Base-by-base conservation (phyloP, 2,888 invertebrate species). In the Eupithecia dodoneata region DNA sequence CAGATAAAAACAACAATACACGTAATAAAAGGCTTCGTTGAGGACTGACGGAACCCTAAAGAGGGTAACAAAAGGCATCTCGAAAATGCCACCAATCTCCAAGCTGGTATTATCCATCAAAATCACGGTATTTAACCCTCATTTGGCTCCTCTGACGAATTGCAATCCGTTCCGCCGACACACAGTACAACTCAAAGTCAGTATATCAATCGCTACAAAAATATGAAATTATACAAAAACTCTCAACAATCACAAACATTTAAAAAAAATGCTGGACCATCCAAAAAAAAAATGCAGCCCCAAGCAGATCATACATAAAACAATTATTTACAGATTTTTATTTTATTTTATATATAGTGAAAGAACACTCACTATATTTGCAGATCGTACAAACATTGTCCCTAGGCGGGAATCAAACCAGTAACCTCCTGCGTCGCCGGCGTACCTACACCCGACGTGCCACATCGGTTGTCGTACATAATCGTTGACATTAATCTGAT, bases 81-180 rank as follows among this genome's bases (percentile, higher is more conserved):
- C 73, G 41, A 79, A 75, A 73, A 67, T 74, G 74, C 79, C 69
- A 69, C 47, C 80, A 81, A 79, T 80, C 77, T 79, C 81, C 78
- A 77, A 71, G 66, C 78, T 76, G 81, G 81, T 83, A 85, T 83
- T 83, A 84, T 80, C 83, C 81, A 83, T 85, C 85, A 85, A 85
- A 86, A 83, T 84, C 82, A 83, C 84, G 74, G 84, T 74, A 80
- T 83, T 84, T 85, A 83, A 84, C 84, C 82, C 84, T 85, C 86
- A 85, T 86, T 86, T 81, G 81, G 76, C 73, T 75, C 42, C 72
- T 69, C 79, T 79, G 80, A 84, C 83, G 80, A 82, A 72, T 81
- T 83, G 87, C 87, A 88, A 88, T 88, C 85, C 84, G 79, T 71
- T 66, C 52, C 47, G 70, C 47, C 13, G 12, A 4, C 66, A 69